Percentiles rank a stretch among this genome's conserved stretches.
These are phyloP conservation scores for Sebastes ruberrimus DNA, from an alignment of 2,797 vertebrate species.

Conservation along the genomic window DNA sequence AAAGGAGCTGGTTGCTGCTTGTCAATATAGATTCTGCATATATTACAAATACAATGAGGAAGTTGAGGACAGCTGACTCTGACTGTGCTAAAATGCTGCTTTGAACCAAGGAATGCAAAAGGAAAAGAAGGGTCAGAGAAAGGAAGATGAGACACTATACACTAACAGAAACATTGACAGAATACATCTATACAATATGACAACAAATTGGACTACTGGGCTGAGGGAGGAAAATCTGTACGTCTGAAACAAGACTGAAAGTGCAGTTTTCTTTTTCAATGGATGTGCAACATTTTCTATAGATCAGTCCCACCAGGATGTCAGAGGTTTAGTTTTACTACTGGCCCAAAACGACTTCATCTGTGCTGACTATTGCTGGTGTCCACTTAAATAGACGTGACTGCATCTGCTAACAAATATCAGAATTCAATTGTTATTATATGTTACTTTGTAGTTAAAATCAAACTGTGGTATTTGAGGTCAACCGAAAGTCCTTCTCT, in stretches of 20 bases:
- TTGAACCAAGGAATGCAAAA: constrained; percentile 51
- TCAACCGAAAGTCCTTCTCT: neutral
- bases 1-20: neutral
- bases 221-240: constrained; percentile 31
- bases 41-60: neutral
- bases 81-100: constrained; percentile 63
- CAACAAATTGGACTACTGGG: constrained; percentile 36
- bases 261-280: neutral
- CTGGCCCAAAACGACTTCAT: too few relatives aligned
- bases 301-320: neutral
- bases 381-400: neutral
- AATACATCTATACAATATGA: constrained; percentile 44
- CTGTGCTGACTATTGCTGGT: neutral
- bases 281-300: neutral
- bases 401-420: neutral
- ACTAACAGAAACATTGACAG: constrained; percentile 38
- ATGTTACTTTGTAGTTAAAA: neutral
- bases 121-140: constrained; percentile 36
- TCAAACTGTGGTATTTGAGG: neutral
- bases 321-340: neutral
- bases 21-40: neutral
- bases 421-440: neutral
- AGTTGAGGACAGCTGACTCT: constrained; percentile 9
- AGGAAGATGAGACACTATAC: constrained; percentile 46
- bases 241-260: constrained; percentile 57